These are phyloP conservation scores for Scaptomyza graminum DNA, from an alignment of 1,140 invertebrate species.

Conservation along the genomic window DNA sequence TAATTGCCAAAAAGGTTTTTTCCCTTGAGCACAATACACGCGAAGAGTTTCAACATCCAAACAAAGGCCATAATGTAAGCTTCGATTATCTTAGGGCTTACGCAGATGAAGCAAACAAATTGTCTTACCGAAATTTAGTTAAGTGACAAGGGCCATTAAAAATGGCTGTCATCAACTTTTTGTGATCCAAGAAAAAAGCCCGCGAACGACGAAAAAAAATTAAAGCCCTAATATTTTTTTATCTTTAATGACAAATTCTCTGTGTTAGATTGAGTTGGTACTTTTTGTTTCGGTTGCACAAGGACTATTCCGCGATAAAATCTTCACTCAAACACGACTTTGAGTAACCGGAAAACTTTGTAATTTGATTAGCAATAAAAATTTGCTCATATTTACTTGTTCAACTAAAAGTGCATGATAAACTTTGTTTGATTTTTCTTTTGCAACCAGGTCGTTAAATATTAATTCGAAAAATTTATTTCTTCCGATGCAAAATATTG, in stretches of 20 bases:
- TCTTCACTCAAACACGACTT: constrained; percentile 4
- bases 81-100: background rate
- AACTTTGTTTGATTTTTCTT: too few relatives aligned
- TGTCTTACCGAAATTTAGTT: constrained; percentile 16
- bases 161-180: background rate
- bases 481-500: background rate
- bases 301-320: constrained; percentile 14
- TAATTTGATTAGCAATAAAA: background rate
- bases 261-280: constrained; percentile 12
- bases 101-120: constrained; percentile 9
- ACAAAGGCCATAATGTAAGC: background rate
- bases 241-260: constrained; percentile 8
- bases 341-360: background rate
- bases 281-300: constrained; percentile 5
- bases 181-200: background rate
- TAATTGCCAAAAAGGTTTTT: too few relatives aligned
- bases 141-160: constrained; percentile 13
- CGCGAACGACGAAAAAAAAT: background rate
- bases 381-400: background rate
- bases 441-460: too few relatives aligned
- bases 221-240: constrained; percentile 1
- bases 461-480: background rate
- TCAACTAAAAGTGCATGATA: background rate
- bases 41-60: too few relatives aligned
- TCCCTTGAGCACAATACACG: too few relatives aligned